A percentile compares a stretch with the other conserved stretches of the same genome.
Conservation (phyloP, 2,888 invertebrate species). For the Nephrocerus scutellatus region DNA sequence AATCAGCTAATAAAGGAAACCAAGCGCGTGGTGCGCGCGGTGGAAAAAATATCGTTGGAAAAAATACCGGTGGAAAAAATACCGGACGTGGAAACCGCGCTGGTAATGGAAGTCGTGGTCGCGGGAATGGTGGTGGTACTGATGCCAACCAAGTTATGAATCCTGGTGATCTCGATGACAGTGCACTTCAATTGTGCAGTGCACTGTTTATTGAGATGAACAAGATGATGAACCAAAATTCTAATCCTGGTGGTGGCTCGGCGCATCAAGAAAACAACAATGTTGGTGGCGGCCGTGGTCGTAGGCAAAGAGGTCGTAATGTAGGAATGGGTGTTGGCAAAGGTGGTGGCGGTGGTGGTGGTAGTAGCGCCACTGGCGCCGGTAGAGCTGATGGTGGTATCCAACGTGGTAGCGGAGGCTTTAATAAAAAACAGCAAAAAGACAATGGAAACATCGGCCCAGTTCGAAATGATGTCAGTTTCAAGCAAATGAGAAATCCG, state of each 20-base stretch:
- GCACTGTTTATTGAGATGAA: conserved; percentile 20
- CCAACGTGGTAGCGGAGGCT: conserved; percentile 9
- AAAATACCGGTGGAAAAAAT: conserved; percentile 30
- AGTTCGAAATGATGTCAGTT: conserved; percentile 15
- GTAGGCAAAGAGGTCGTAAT: too few species aligned
- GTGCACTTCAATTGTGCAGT: conserved; percentile 19
- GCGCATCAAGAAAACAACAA: conserved; percentile 5
- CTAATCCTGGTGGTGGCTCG: conserved; percentile 6
- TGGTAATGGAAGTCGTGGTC: conserved; percentile 12
- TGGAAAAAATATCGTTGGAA: conserved; percentile 22
- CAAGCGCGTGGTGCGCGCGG: conserved; percentile 36
- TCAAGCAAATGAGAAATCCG: background rate
- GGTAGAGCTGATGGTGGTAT: conserved; percentile 11
- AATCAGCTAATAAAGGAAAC: conserved; percentile 41
- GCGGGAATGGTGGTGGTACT: conserved; percentile 10
- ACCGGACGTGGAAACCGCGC: conserved; percentile 22
- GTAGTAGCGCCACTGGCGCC: conserved; percentile 1
- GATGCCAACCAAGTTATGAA: conserved; percentile 12
- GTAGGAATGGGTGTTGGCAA: too few species aligned
- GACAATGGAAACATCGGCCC: conserved; percentile 4
- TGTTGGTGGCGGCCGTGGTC: conserved; percentile 3
- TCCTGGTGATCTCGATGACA: conserved; percentile 16
- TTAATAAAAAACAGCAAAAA: conserved; percentile 2
- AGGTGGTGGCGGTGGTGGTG: conserved; percentile 14
- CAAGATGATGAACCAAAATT: conserved; percentile 15